Evolutionary conservation across 2,797 vertebrate genomes (phyloP).

Genomic region (Epinephelus awoara): DNA sequence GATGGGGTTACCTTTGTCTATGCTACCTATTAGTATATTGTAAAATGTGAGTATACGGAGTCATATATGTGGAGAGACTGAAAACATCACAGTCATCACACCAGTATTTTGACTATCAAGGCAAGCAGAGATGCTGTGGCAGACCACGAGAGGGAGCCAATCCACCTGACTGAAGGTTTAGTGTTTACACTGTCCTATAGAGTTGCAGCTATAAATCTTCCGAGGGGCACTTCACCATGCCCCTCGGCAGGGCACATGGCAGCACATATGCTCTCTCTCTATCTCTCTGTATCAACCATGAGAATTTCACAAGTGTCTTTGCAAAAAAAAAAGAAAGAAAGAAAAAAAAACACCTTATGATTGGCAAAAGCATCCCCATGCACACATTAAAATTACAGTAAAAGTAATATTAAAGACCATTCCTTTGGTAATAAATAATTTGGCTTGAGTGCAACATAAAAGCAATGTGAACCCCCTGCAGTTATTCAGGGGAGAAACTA

Average conservation of each 20-base stretch:
- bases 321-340: constrained; percentile 4
- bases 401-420: constrained; percentile 65
- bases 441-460: constrained; percentile 84
- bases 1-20: constrained; percentile 43
- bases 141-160: constrained; percentile 76
- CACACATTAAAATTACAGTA: constrained; percentile 66
- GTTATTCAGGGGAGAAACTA: constrained; percentile 45
- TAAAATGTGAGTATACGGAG: constrained; percentile 49
- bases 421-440: constrained; percentile 88
- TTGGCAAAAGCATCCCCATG: constrained; percentile 72
- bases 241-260: constrained; percentile 64
- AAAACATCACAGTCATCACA: constrained; percentile 35
- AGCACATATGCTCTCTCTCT: constrained; percentile 71
- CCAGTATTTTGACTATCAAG: constrained; percentile 69
- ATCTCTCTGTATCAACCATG: constrained; percentile 52
- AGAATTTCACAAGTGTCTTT: constrained; percentile 52
- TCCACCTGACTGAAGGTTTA: constrained; percentile 52
- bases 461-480: constrained; percentile 63
- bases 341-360: constrained; percentile 31
- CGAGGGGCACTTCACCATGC: constrained; percentile 75
- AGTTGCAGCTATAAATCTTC: constrained; percentile 57
- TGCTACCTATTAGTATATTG: constrained; percentile 54
- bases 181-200: constrained; percentile 52
- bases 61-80: constrained; percentile 37
- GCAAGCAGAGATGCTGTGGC: constrained; percentile 57